A percentile compares a stretch with the other conserved stretches of the same genome.
phyloP scores from a whole-genome alignment of 2,113 vertebrate genomes.

The Hyaena hyaena region DNA sequence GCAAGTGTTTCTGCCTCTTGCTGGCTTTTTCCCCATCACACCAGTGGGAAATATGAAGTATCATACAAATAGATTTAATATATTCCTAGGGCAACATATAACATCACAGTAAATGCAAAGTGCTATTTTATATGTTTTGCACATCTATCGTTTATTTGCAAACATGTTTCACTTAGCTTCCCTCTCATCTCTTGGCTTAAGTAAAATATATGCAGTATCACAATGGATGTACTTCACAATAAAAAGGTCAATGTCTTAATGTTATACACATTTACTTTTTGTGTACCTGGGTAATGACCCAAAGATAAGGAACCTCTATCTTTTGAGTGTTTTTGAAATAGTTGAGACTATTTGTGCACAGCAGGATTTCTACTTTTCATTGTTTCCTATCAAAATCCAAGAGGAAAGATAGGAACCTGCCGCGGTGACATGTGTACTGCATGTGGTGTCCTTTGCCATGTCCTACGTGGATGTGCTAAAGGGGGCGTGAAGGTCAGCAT shows the following conservation, averaged over 20 bases:
- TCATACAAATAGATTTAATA: background rate
- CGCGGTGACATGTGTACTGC: background rate
- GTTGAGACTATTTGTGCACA: background rate
- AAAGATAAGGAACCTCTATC: background rate
- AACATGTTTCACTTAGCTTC: background rate
- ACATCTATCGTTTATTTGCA: background rate
- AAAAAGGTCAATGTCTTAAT: background rate
- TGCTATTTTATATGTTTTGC: background rate
- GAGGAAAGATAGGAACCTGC: background rate
- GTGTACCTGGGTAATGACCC: background rate
- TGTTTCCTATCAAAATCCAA: background rate
- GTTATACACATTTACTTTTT: constrained; percentile 15
- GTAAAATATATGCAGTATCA: background rate
- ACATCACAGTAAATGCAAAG: background rate
- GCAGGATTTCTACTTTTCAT: background rate
- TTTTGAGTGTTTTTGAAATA: background rate
- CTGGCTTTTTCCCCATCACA: background rate
- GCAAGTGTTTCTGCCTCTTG: background rate
- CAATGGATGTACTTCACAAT: background rate
- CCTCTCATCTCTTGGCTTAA: background rate
- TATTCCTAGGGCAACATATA: background rate
- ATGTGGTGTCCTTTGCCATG: background rate
- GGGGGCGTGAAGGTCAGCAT: fast-evolving
- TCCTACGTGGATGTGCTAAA: background rate
- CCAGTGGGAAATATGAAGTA: background rate